Evolutionary conservation across 2,113 vertebrate species (phyloP), one percentile per base, ranked within the genome.

Genomic region (Columba livia): DNA sequence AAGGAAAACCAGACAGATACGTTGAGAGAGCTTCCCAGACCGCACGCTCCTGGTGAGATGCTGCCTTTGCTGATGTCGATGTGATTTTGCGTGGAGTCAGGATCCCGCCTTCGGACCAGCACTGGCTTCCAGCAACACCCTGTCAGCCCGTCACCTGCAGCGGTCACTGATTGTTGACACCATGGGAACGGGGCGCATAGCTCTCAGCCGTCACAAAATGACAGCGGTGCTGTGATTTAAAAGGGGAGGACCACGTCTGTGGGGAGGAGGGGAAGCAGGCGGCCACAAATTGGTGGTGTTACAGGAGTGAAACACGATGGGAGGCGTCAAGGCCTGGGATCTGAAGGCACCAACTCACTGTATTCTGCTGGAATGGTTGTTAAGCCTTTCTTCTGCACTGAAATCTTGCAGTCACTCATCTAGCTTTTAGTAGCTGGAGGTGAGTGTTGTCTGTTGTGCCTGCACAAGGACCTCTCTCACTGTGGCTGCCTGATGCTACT

Each of bases 21-120:
- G 6, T 0, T 75, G n/a, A 90, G 50, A 73, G 29, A 38, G 34
- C 24, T 57, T 75, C 26, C 48, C 6, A 1, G 24, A 54, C 47
- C 0, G 1, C n/a, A n/a, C 0, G 2, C 12, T 64, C 72, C 77
- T 3, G 3, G 48, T 1, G 5, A 83, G 75, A 79, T 51, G 7
- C 54, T 79, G 65, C 60, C 74, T 78, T 79, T 2, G 1, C 47
- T 89, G 70, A 74, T 0, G 1, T 50, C 56, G 83, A 12, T 3
- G 6, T 57, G 75, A 48, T 80, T 85, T 72, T 77, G 38, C 54
- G 58, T 3, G 2, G 16, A 85, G 44, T 57, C 54, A 57, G 17
- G 34, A 69, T 75, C 50, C 83, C 64, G 82, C 64, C 72, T 94
- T 73, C 57, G 89, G 77, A 83, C 31, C 15, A 40, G 16, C 7